phyloP scores from a whole-genome alignment of 2,888 invertebrate species.

The Drosophila anceps region DNA sequence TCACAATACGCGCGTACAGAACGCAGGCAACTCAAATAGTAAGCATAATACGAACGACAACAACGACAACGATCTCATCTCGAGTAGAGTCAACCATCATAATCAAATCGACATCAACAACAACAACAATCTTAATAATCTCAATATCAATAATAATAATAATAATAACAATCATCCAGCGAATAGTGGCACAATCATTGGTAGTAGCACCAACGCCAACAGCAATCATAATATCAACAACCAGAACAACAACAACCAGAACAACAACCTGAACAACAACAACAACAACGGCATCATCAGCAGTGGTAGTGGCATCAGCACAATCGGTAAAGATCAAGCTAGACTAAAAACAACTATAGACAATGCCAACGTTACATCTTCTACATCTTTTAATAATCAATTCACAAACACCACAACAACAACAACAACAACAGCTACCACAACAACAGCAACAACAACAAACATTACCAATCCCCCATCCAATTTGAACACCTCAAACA shows the following conservation, averaged over 20 bases:
- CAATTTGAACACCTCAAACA: constrained; percentile 16
- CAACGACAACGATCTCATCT: constrained; percentile 76
- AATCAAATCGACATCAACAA: constrained; percentile 74
- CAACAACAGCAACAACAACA: constrained; percentile 13
- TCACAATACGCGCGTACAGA: constrained; percentile 77
- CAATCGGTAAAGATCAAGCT: constrained; percentile 85
- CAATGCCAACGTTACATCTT: constrained; percentile 49
- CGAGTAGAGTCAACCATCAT: constrained; percentile 79
- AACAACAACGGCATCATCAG: constrained; percentile 82
- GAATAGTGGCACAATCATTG: constrained; percentile 84
- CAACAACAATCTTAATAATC: constrained; percentile 76
- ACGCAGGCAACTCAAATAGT: constrained; percentile 70
- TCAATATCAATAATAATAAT: constrained; percentile 60
- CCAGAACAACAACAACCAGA: constrained; percentile 66
- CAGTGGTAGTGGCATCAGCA: constrained; percentile 82
- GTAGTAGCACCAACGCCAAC: constrained; percentile 83
- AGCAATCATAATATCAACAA: constrained; percentile 64
- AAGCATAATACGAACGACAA: constrained; percentile 81
- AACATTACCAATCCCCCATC: constrained; percentile 8
- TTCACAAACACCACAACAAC: constrained; percentile 29
- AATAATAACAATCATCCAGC: constrained; percentile 82
- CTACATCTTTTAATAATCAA: constrained; percentile 21
- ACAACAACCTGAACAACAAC: constrained; percentile 37
- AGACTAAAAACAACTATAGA: constrained; percentile 58
- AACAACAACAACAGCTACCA: constrained; percentile 13